Conservation (phyloP, 2,888 invertebrate species). For the Anoplius nigerrimus region DNA sequence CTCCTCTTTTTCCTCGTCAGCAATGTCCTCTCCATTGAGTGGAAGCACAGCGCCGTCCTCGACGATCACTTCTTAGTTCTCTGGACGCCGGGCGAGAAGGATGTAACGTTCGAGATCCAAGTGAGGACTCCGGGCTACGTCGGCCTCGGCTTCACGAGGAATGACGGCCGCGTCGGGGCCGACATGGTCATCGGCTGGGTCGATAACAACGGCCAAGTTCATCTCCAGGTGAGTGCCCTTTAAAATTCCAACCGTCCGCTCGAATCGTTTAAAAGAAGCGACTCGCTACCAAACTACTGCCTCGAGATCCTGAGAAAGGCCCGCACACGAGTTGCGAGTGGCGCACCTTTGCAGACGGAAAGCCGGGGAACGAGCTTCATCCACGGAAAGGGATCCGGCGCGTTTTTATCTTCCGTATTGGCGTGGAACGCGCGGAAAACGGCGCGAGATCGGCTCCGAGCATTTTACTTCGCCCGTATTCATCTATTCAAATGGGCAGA, state of each 20-base stretch:
- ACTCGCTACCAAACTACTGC: too few relatives aligned
- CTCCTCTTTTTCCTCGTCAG: constrained; percentile 53
- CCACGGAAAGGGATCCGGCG: too few relatives aligned
- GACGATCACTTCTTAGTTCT: constrained; percentile 80
- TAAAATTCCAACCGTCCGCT: background rate
- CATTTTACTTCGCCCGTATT: too few relatives aligned
- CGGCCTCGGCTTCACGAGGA: constrained; percentile 90
- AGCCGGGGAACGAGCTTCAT: too few relatives aligned
- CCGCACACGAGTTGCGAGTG: too few relatives aligned
- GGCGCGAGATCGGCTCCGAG: too few relatives aligned
- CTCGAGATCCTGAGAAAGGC: too few relatives aligned
- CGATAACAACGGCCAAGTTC: constrained; percentile 84
- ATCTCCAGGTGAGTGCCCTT: constrained; percentile 84
- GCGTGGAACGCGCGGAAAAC: too few relatives aligned
- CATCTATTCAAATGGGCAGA: too few relatives aligned
- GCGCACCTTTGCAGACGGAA: too few relatives aligned
- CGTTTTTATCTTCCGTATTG: too few relatives aligned
- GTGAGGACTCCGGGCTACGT: constrained; percentile 90
- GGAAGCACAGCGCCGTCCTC: constrained; percentile 78
- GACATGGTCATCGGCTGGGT: constrained; percentile 95
- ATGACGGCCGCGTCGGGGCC: constrained; percentile 86
- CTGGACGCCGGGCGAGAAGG: constrained; percentile 85
- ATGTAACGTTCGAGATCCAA: constrained; percentile 89
- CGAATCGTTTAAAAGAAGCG: too few relatives aligned
- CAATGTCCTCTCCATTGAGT: constrained; percentile 70